Conservation (phyloP, 1,140 invertebrate species). For the Drosophila mayri region DNA sequence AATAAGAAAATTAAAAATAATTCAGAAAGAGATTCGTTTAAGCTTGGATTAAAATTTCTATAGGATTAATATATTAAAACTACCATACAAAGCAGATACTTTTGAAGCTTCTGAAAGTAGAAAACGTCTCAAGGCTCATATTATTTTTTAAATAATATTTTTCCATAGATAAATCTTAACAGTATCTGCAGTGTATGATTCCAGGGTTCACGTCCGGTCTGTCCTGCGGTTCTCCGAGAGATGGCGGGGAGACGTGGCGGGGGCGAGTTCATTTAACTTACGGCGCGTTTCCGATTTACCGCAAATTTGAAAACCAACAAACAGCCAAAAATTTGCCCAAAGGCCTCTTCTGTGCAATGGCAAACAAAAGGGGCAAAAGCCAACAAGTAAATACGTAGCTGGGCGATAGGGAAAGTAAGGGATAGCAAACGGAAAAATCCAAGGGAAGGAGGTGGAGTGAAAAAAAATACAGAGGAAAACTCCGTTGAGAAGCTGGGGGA, state of each 20-base stretch:
- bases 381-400: slow-evolving; percentile 70
- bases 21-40: neutral
- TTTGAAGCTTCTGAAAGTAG: neutral
- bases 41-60: neutral
- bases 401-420: slow-evolving; percentile 45
- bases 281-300: slow-evolving; percentile 81
- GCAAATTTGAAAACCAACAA: slow-evolving; percentile 82
- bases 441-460: neutral
- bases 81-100: neutral
- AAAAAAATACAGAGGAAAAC: slow-evolving; percentile 4
- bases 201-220: slow-evolving; percentile 21
- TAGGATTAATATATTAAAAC: neutral
- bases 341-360: slow-evolving; percentile 56
- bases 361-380: slow-evolving; percentile 57
- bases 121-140: neutral
- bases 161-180: no score
- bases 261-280: slow-evolving; percentile 79
- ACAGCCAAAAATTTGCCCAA: slow-evolving; percentile 75
- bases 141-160: neutral
- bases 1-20: no score
- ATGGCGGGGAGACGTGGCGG: slow-evolving; percentile 12
- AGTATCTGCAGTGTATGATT: slow-evolving; percentile 4
- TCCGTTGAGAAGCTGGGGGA: slow-evolving; percentile 13
- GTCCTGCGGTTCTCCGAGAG: slow-evolving; percentile 15
- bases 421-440: slow-evolving; percentile 31